These are phyloP conservation scores for Styela clava DNA, from an alignment of 23 tunicate species.

Conservation along the genomic window DNA sequence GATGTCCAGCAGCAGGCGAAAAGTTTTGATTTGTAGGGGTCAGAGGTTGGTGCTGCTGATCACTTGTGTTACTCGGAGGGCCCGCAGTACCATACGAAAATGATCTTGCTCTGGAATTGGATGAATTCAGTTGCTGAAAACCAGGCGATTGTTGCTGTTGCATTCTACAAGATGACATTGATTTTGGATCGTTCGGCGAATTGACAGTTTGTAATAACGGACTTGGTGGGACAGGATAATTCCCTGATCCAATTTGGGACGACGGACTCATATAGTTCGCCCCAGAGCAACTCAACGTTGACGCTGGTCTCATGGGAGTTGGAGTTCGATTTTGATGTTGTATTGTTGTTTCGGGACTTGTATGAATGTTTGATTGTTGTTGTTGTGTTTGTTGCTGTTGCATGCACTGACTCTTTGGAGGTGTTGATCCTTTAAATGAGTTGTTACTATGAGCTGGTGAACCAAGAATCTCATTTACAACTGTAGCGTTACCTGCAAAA, in stretches of 20 bases:
- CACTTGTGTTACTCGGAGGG: constrained; percentile 23
- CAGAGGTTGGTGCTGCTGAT: constrained; percentile 11
- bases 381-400: constrained; percentile 1
- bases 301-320: constrained; percentile 26
- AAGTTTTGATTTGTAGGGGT: constrained; percentile 16
- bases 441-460: constrained; percentile 33
- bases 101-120: constrained; percentile 11
- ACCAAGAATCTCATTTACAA: constrained; percentile 49
- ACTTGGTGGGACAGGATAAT: constrained; percentile 16
- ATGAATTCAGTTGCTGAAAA: neutral
- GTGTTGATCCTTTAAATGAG: constrained; percentile 14
- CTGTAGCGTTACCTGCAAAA: constrained; percentile 45
- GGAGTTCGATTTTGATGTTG: constrained; percentile 7
- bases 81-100: constrained; percentile 10
- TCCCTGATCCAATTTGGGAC: neutral
- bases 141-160: constrained; percentile 53
- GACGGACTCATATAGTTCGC: constrained; percentile 24
- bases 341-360: constrained; percentile 14
- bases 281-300: constrained; percentile 28
- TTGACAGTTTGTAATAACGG: constrained; percentile 18
- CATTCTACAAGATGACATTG: constrained; percentile 27
- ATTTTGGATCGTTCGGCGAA: constrained; percentile 27
- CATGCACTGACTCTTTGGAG: constrained; percentile 32
- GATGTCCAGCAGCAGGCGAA: constrained; percentile 19
- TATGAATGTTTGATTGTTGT: constrained; percentile 26